Evolutionary conservation across 2,888 invertebrate genomes (phyloP).

Genomic region (Onthophagus sagittarius): DNA sequence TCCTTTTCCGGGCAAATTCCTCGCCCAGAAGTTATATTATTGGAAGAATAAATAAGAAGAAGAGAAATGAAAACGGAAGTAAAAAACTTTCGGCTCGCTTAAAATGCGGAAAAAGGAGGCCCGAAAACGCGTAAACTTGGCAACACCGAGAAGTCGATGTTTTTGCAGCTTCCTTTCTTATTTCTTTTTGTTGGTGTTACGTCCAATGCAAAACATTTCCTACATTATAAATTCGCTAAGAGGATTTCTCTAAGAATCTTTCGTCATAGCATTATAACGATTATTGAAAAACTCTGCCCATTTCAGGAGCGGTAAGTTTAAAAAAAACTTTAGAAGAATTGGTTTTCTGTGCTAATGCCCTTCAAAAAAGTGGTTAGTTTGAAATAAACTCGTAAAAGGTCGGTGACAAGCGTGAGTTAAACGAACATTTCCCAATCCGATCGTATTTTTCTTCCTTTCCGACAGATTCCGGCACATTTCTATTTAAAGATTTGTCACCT

Average conservation of each 20-base stretch:
- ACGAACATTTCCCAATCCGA: neutral
- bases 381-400: neutral
- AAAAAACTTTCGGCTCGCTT: neutral
- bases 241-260: neutral
- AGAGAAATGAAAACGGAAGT: neutral
- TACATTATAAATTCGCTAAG: neutral
- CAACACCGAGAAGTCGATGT: neutral
- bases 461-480: neutral
- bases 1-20: slow-evolving; percentile 20
- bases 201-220: neutral
- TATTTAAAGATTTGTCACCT: neutral
- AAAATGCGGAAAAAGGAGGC: neutral
- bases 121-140: neutral
- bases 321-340: neutral
- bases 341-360: neutral
- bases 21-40: slow-evolving; percentile 15
- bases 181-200: neutral
- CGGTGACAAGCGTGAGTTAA: neutral
- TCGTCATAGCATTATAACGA: neutral
- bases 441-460: neutral
- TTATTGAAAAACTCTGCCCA: neutral
- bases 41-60: slow-evolving; percentile 27
- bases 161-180: neutral
- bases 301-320: neutral
- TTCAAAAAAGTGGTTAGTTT: neutral